Percentiles rank a stretch among this genome's conserved stretches.
Evolutionary conservation across 2,888 invertebrate species (phyloP).

Genomic region (Idaea dimidiata): DNA sequence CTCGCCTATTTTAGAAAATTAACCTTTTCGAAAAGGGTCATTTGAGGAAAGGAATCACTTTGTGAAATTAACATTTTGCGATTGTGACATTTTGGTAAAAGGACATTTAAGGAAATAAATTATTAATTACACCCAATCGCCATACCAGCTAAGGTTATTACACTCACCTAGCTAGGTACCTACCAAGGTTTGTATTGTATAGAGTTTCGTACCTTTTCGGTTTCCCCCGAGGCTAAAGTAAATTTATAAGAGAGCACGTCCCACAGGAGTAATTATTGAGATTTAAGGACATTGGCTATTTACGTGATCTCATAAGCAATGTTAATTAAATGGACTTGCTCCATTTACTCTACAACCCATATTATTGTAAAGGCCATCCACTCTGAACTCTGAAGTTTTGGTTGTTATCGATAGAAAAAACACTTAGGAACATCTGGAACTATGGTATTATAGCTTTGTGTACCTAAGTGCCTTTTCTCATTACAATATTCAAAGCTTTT

Average conservation of each 20-base stretch:
- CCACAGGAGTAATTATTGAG: conserved; percentile 9
- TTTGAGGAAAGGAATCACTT: not conserved
- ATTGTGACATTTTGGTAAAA: too few species aligned
- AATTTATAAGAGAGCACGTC: conserved; percentile 4
- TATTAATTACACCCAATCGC: too few species aligned
- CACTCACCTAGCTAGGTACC: not conserved
- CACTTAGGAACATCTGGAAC: not conserved
- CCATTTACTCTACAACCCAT: not conserved
- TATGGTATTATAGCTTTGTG: not conserved
- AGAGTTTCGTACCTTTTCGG: not conserved
- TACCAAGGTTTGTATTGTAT: not conserved
- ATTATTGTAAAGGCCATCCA: conserved; percentile 2
- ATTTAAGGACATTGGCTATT: conserved; percentile 20
- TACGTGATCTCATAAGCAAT: conserved; percentile 24
- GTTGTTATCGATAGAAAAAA: too few species aligned
- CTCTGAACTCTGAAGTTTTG: too few species aligned
- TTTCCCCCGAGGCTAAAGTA: not conserved
- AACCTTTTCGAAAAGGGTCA: too few species aligned
- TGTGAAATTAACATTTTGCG: not conserved
- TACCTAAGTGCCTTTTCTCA: not conserved
- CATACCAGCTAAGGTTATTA: not conserved
- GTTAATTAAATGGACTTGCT: conserved; percentile 20
- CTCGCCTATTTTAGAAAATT: too few species aligned
- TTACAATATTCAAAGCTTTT: not conserved
- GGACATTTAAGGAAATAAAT: too few species aligned